Conservation (phyloP, 2,113 vertebrate genomes). For the Alethe castanea region DNA sequence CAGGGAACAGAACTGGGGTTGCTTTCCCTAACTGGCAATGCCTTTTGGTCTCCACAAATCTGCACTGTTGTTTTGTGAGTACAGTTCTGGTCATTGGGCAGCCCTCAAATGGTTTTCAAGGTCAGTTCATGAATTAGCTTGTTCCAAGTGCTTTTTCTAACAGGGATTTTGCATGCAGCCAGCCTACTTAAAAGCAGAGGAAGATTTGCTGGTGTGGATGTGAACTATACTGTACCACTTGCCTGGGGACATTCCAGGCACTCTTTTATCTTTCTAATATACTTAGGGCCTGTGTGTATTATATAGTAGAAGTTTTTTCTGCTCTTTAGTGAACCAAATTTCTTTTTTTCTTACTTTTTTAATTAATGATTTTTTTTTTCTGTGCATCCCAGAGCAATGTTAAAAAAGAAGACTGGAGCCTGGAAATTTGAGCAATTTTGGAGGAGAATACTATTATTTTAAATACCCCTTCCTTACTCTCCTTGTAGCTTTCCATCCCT, state of each 20-base stretch:
- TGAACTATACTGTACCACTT: neutral
- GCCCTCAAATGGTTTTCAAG: neutral
- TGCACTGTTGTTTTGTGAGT: neutral
- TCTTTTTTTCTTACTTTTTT: neutral
- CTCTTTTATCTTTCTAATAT: neutral
- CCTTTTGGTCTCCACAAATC: too few species aligned
- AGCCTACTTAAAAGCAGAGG: neutral
- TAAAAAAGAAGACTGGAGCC: neutral
- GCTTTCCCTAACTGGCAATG: too few species aligned
- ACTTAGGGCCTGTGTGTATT: neutral
- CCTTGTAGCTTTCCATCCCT: neutral
- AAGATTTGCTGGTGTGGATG: neutral
- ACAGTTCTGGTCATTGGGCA: neutral
- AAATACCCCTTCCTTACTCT: neutral
- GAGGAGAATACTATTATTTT: neutral
- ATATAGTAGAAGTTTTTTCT: neutral
- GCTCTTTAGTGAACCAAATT: neutral
- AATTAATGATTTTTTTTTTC: neutral
- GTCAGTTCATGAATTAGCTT: neutral
- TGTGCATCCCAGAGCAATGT: neutral
- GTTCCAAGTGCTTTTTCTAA: neutral
- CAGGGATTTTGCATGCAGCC: neutral
- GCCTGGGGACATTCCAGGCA: neutral
- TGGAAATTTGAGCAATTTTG: neutral
- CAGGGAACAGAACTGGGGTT: too few species aligned